Conservation (phyloP, 2,888 invertebrate species). For the Pandemis cinnamomeana region DNA sequence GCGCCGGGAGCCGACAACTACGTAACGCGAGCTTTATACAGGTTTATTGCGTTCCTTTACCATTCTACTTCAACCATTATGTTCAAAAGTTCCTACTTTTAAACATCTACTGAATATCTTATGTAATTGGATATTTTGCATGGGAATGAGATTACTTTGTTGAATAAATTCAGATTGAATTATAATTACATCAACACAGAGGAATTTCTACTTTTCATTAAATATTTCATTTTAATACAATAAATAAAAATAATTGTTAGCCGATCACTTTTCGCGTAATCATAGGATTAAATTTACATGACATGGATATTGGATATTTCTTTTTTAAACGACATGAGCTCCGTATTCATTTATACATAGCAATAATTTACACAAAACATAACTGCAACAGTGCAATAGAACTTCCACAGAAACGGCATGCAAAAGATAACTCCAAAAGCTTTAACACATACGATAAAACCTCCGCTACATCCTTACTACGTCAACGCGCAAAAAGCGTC, state of each 20-base stretch:
- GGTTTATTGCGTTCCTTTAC: conserved; percentile 79
- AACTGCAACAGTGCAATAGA: conserved; percentile 72
- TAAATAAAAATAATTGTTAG: conserved; percentile 49
- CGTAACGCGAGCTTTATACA: conserved; percentile 60
- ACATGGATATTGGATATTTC: conserved; percentile 60
- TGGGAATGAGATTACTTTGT: conserved; percentile 53
- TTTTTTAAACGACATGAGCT: conserved; percentile 64
- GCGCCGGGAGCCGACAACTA: conserved; percentile 39
- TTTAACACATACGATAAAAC: conserved; percentile 46
- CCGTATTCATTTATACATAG: conserved; percentile 62
- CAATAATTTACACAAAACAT: conserved; percentile 79
- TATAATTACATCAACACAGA: conserved; percentile 31
- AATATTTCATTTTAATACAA: conserved; percentile 36
- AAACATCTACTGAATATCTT: conserved; percentile 52
- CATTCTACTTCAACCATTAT: conserved; percentile 73
- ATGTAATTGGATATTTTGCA: conserved; percentile 56
- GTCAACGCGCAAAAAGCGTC: conserved; percentile 81
- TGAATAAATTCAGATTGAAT: conserved; percentile 34
- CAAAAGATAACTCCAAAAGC: conserved; percentile 70
- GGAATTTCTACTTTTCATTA: conserved; percentile 32
- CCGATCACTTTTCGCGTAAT: conserved; percentile 57
- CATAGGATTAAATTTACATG: conserved; percentile 57
- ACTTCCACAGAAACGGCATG: conserved; percentile 74
- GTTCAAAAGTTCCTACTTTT: conserved; percentile 75
- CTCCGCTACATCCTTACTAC: conserved; percentile 66